A percentile compares a stretch with the other conserved stretches of the same genome.
Evolutionary conservation across 2,113 vertebrate species (phyloP).

Genomic region (Delphinus delphis): DNA sequence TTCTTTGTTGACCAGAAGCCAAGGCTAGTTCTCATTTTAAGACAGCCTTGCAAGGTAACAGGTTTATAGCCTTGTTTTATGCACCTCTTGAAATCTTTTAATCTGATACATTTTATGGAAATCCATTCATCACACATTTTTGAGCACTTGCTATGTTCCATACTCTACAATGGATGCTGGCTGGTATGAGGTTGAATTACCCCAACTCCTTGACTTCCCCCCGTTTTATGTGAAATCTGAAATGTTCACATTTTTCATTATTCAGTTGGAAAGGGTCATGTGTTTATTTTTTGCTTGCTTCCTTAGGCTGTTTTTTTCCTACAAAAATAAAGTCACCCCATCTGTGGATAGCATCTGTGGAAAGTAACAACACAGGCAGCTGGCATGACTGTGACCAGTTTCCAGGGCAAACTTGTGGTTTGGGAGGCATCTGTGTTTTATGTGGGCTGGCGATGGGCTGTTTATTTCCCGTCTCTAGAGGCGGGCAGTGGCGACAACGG

Average conservation of each 20-base stretch:
- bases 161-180: background rate
- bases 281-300: slow-evolving; percentile 37
- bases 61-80: background rate
- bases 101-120: background rate
- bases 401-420: slow-evolving; percentile 54
- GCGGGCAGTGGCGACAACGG: slow-evolving; percentile 21
- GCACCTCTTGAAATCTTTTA: background rate
- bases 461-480: slow-evolving; percentile 44
- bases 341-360: background rate
- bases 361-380: slow-evolving; percentile 40
- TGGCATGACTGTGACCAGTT: slow-evolving; percentile 20
- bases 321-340: background rate
- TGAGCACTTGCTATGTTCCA: background rate
- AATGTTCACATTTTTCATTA: background rate
- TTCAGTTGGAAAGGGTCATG: background rate
- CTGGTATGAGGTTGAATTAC: background rate
- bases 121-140: background rate
- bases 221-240: background rate
- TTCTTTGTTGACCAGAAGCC: background rate
- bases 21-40: slow-evolving; percentile 9
- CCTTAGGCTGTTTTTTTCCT: background rate
- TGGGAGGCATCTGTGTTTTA: slow-evolving; percentile 55
- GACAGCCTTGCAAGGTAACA: background rate
- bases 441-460: slow-evolving; percentile 43
- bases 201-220: background rate